A percentile compares a stretch with the other conserved stretches of the same genome.
Conservation (phyloP, 92 coral and sea anemone species). For the Heteractis magnifica region DNA sequence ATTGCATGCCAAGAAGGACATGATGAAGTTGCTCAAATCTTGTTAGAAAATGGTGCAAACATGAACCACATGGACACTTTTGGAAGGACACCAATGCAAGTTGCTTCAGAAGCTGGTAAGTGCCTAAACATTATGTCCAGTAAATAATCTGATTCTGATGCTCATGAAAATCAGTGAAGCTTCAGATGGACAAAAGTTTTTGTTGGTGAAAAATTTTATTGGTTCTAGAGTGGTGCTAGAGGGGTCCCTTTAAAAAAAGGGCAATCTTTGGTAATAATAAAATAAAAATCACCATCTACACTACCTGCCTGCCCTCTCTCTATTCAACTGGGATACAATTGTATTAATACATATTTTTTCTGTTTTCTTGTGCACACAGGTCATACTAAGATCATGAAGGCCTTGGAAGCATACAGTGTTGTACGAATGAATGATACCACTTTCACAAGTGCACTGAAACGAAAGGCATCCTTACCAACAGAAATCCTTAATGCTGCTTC, state of each 20-base stretch:
- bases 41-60: constrained; percentile 83
- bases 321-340: no score
- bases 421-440: constrained; percentile 78
- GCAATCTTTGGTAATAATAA: no score
- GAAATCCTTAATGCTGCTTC: constrained; percentile 47
- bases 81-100: constrained; percentile 97
- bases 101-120: constrained; percentile 93
- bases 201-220: no score
- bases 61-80: constrained; percentile 85
- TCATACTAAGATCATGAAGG: constrained; percentile 85
- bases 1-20: constrained; percentile 98
- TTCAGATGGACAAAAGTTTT: no score
- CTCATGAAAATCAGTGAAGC: no score
- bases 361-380: constrained; percentile 49
- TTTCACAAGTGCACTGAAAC: constrained; percentile 86
- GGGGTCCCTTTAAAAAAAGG: no score
- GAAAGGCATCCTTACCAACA: constrained; percentile 56
- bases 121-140: not conserved
- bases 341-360: not conserved
- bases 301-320: no score
- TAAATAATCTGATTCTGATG: no score
- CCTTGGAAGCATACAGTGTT: constrained; percentile 92
- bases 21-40: constrained; percentile 92
- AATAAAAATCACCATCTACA: no score
- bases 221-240: no score